Evolutionary conservation across 2,888 invertebrate genomes (phyloP), one percentile per base, ranked within the genome.

Genomic region (Eulithis testata): DNA sequence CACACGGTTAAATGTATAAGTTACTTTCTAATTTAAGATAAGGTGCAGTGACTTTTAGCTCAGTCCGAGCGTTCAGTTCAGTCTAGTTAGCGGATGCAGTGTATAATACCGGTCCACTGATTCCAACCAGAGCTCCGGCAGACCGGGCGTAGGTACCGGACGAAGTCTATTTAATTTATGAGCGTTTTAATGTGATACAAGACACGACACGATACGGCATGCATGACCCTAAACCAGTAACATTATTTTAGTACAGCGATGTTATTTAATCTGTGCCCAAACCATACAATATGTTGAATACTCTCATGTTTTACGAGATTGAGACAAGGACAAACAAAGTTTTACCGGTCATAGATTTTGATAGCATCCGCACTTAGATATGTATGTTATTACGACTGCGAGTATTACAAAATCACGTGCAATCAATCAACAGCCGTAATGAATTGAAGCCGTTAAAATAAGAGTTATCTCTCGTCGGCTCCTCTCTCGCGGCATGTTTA

Each of bases 11-110:
- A 76, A 66, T 58, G 78, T 81, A 81, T 81, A 75, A 77, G 78
- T 72, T 78, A 82, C 85, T 88, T 86, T 87, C 87, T 87, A 86
- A 86, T 84, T 60, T 79, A 79, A 82, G 82, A 81, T 82, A 82
- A 85, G 78, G 73, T 66, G 76, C 64, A 69, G 63, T 76, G 81
- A 83, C 82, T 75, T 82, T 82, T 74, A 71, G 84, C 79, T 83
- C 21, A 2, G 31, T 31, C 2, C 68, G 73, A 76, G 31, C 63
- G 64, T 57, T 57, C 43, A 55, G 63, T 31, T 31, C 6, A 31
- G 21, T 59, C 63, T 62, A 62, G 80, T 76, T 80, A 84, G 77
- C 81, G 79, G 81, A 84, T 80, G 79, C 78, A 72, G 78, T 73
- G 73, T 66, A 62, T 59, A 62, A 63, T 73, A 78, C 78, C 77